Evolutionary conservation across 1,140 invertebrate genomes (phyloP).

Genomic region (Palaemon carinicauda): DNA sequence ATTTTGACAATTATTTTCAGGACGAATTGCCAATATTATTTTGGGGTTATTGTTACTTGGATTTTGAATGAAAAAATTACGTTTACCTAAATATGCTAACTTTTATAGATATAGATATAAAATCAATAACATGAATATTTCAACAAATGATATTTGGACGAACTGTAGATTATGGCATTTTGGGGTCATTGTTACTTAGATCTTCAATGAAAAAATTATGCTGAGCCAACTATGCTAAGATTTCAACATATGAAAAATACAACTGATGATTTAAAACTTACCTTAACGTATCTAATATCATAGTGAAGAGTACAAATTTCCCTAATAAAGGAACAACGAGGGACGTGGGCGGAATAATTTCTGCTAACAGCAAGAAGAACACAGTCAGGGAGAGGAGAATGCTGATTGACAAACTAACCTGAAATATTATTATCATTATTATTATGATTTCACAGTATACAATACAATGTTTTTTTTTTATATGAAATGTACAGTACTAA

Average conservation of each 20-base stretch:
- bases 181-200: too few relatives aligned
- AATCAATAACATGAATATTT: background rate
- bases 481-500: too few relatives aligned
- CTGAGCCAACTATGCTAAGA: background rate
- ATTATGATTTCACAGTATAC: too few relatives aligned
- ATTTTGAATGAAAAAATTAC: too few relatives aligned
- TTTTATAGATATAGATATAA: too few relatives aligned
- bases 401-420: slow-evolving; percentile 96
- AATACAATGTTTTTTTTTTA: too few relatives aligned
- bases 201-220: too few relatives aligned
- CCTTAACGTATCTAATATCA: slow-evolving; percentile 98
- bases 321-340: slow-evolving; percentile 97
- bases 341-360: slow-evolving; percentile 98
- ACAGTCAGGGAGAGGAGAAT: slow-evolving; percentile 98
- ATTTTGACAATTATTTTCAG: too few relatives aligned
- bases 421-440: too few relatives aligned
- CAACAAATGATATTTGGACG: background rate
- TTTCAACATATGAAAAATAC: background rate
- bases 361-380: slow-evolving; percentile 98
- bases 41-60: too few relatives aligned
- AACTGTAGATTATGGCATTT: background rate
- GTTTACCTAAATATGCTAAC: too few relatives aligned
- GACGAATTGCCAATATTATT: too few relatives aligned
- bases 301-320: slow-evolving; percentile 99
- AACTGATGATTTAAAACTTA: slow-evolving; percentile 64